phyloP scores from a whole-genome alignment of 2,888 invertebrate species.

The Arrhopalites spinosus region DNA sequence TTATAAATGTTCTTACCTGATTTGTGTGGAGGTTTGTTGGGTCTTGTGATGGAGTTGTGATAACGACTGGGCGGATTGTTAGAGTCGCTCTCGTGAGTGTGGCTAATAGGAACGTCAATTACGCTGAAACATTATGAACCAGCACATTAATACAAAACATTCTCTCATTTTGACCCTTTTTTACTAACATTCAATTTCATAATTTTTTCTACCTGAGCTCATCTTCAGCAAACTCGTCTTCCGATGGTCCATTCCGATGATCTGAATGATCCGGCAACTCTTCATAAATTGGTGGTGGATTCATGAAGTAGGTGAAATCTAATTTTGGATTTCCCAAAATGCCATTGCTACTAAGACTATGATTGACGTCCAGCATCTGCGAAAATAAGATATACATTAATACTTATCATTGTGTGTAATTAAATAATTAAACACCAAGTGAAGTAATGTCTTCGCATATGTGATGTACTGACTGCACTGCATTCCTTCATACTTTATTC shows the following conservation, averaged over 20 bases:
- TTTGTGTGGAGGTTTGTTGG: conserved; percentile 39
- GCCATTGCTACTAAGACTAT: conserved; percentile 47
- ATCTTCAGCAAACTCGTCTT: conserved; percentile 56
- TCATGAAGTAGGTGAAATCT: conserved; percentile 56
- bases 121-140: no score
- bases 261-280: conserved; percentile 53
- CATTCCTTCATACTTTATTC: no score
- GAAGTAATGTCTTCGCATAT: not conserved
- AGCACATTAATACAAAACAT: no score
- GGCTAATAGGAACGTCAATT: conserved; percentile 55
- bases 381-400: conserved; percentile 3
- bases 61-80: conserved; percentile 47
- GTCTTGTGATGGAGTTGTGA: conserved; percentile 43
- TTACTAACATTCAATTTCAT: no score
- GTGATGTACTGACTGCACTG: no score
- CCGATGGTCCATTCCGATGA: conserved; percentile 52
- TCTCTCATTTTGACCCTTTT: no score
- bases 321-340: conserved; percentile 55
- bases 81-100: conserved; percentile 45
- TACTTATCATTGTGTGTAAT: not conserved
- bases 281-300: conserved; percentile 55
- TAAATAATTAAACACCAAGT: not conserved
- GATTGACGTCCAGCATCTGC: conserved; percentile 56
- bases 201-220: no score
- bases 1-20: no score